Evolutionary conservation across 1,140 invertebrate genomes (phyloP).

Genomic region (Leptinotarsa defecta): DNA sequence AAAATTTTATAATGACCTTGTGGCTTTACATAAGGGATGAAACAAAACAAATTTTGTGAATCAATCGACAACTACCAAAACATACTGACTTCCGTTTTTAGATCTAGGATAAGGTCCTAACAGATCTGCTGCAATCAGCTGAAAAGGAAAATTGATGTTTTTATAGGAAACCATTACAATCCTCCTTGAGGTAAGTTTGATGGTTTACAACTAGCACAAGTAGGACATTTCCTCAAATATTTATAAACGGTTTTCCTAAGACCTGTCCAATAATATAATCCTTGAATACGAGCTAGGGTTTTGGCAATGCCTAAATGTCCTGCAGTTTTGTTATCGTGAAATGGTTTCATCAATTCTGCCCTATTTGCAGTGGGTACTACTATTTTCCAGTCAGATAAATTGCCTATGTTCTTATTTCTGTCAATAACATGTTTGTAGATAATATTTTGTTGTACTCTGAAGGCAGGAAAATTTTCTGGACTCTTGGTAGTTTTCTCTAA

Average conservation of each 20-base stretch:
- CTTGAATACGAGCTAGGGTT: conserved; percentile 15
- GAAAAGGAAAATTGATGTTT: conserved; percentile 17
- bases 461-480: not conserved
- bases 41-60: not conserved
- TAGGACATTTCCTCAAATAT: not conserved
- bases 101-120: conserved; percentile 1
- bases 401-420: not conserved
- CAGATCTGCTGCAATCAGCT: not conserved
- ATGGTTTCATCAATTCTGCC: not conserved
- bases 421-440: conserved; percentile 17
- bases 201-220: not conserved
- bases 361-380: conserved; percentile 28
- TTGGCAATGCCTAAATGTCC: conserved; percentile 26
- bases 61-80: not conserved
- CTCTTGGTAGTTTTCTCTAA: too few relatives aligned
- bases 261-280: conserved; percentile 6
- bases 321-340: conserved; percentile 12
- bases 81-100: not conserved
- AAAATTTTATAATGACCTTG: conserved; percentile 24
- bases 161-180: conserved; percentile 26
- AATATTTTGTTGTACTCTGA: conserved; percentile 18
- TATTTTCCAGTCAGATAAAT: conserved; percentile 29
- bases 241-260: not conserved
- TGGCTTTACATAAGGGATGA: conserved; percentile 25
- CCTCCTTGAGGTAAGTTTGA: conserved; percentile 9